phyloP scores from a whole-genome alignment of 2,113 vertebrate genomes.

The Grantiella picta region DNA sequence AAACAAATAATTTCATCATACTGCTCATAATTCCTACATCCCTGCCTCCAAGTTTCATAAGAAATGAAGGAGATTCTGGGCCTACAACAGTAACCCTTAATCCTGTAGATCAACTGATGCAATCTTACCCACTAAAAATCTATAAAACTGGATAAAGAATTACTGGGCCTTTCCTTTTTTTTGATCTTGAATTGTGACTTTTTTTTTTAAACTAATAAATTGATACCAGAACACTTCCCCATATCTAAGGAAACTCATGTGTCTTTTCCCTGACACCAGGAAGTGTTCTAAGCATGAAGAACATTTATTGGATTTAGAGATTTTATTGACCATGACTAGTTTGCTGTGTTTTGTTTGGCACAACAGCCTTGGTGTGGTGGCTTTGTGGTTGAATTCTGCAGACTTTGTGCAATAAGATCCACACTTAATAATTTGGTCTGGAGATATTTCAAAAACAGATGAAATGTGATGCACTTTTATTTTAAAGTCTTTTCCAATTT shows the following conservation, averaged over 20 bases:
- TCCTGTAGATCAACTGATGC: rapidly evolving
- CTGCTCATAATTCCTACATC: background rate
- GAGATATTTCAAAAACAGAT: constrained; percentile 53
- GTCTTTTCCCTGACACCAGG: constrained; percentile 56
- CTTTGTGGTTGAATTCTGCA: constrained; percentile 63
- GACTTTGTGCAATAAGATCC: constrained; percentile 70
- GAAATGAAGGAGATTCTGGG: background rate
- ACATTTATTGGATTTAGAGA: constrained; percentile 64
- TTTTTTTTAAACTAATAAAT: background rate
- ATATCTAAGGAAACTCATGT: constrained; percentile 47
- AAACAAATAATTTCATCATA: background rate
- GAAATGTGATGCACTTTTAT: constrained; percentile 58
- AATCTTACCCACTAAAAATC: background rate
- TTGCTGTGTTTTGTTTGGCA: constrained; percentile 73
- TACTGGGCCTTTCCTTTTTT: background rate
- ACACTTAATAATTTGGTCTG: constrained; percentile 70
- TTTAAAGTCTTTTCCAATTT: constrained; percentile 43
- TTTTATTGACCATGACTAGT: constrained; percentile 66
- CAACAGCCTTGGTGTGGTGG: constrained; percentile 37
- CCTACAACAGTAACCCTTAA: background rate
- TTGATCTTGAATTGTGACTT: background rate
- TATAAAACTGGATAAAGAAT: background rate
- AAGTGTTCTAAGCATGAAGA: constrained; percentile 58
- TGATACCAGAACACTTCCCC: constrained; percentile 1
- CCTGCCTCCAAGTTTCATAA: background rate